Conservation (phyloP, 2,113 vertebrate genomes). For the Vulpes ferrilata region DNA sequence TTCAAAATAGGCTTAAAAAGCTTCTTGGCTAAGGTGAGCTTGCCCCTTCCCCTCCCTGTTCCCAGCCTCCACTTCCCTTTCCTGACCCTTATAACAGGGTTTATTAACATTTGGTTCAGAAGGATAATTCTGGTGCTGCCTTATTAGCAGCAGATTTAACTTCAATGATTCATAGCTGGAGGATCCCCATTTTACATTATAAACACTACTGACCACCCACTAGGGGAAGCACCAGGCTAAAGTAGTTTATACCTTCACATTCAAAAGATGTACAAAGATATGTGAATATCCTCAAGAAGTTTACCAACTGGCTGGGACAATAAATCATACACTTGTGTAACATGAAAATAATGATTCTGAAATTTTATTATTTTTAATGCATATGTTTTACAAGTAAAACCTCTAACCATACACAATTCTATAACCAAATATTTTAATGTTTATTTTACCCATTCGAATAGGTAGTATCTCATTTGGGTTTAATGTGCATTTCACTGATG, state of each 20-base stretch:
- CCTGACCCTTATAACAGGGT: not conserved
- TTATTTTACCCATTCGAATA: slow-evolving; percentile 43
- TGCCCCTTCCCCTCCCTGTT: not conserved
- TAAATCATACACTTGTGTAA: slow-evolving; percentile 27
- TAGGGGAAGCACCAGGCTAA: not conserved
- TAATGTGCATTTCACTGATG: slow-evolving; percentile 11
- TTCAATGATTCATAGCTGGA: not conserved
- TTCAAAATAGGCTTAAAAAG: slow-evolving; percentile 25
- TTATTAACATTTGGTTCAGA: not conserved
- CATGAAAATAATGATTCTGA: slow-evolving; percentile 64
- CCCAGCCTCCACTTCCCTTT: not conserved
- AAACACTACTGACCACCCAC: not conserved
- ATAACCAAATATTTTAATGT: slow-evolving; percentile 85
- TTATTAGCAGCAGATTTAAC: not conserved
- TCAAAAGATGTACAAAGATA: slow-evolving; percentile 14
- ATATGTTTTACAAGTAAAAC: slow-evolving; percentile 86
- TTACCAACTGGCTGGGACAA: slow-evolving; percentile 33
- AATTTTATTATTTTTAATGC: slow-evolving; percentile 87
- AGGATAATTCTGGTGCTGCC: not conserved
- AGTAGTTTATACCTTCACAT: not conserved
- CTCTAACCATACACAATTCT: slow-evolving; percentile 80
- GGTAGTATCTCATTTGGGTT: not conserved
- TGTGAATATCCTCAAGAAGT: not conserved
- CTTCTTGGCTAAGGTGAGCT: not conserved
- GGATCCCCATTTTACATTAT: not conserved